A percentile compares a stretch with the other conserved stretches of the same genome.
Evolutionary conservation across 2,888 invertebrate species (phyloP).

Genomic region (Parochlus steinenii): DNA sequence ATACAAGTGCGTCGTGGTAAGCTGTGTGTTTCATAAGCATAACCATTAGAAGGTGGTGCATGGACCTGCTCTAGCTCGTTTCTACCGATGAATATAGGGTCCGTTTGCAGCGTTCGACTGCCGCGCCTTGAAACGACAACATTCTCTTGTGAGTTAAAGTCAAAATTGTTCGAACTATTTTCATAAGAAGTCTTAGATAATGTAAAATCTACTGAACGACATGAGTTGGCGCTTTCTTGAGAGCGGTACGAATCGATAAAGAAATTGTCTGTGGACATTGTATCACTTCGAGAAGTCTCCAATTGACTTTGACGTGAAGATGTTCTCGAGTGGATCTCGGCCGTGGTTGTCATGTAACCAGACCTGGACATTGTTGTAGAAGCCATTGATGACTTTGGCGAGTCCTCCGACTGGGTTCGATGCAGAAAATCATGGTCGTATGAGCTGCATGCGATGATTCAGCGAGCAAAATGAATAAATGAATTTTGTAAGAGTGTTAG

Average conservation of each 20-base stretch:
- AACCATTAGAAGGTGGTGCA: slow-evolving; percentile 4
- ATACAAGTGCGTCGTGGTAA: slow-evolving; percentile 27
- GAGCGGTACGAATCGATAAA: slow-evolving; percentile 18
- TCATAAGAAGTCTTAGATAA: slow-evolving; percentile 14
- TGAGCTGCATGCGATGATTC: slow-evolving; percentile 16
- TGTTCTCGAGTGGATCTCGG: slow-evolving; percentile 20
- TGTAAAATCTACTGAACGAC: slow-evolving; percentile 17
- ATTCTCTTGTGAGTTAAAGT: slow-evolving; percentile 8
- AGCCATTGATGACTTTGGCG: slow-evolving; percentile 41
- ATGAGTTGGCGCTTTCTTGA: slow-evolving; percentile 18
- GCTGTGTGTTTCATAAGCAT: slow-evolving; percentile 29
- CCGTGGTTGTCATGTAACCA: slow-evolving; percentile 19
- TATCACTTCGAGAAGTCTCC: slow-evolving; percentile 15
- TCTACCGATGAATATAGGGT: slow-evolving; percentile 11
- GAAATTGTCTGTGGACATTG: slow-evolving; percentile 16
- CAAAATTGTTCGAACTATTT: slow-evolving; percentile 10
- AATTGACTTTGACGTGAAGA: slow-evolving; percentile 16
- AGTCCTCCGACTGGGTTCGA: slow-evolving; percentile 73
- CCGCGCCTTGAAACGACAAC: slow-evolving; percentile 5
- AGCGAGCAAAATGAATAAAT: no score
- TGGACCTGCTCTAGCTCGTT: slow-evolving; percentile 11
- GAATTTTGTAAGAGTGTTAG: no score
- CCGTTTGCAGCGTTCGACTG: slow-evolving; percentile 8
- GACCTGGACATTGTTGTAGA: slow-evolving; percentile 6
- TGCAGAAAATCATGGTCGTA: slow-evolving; percentile 58